Percentiles rank a stretch among this genome's conserved stretches.
phyloP scores from a whole-genome alignment of 2,888 invertebrate species.

The Smittia aterrima region DNA sequence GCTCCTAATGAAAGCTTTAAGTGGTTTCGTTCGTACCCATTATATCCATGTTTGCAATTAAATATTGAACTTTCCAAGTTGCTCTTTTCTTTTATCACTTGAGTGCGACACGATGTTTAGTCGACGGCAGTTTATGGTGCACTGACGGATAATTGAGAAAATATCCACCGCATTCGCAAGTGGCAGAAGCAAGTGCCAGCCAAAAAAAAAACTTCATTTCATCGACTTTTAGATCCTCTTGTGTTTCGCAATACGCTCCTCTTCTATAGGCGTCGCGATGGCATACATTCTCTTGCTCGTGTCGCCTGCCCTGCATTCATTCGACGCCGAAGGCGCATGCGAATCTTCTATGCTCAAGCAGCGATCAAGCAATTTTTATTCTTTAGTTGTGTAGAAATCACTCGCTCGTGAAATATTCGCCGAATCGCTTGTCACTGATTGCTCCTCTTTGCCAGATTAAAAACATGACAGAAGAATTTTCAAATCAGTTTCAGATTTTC shows the following conservation, averaged over 20 bases:
- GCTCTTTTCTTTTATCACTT: too few relatives aligned
- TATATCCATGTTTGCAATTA: not conserved
- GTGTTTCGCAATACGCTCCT: not conserved
- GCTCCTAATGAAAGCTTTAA: not conserved
- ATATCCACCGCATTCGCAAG: not conserved
- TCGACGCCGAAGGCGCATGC: not conserved
- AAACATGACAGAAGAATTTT: too few relatives aligned
- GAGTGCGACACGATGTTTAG: not conserved
- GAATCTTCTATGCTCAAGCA: not conserved
- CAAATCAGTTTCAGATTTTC: too few relatives aligned
- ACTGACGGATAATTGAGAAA: not conserved
- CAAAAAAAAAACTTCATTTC: not conserved
- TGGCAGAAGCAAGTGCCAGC: not conserved
- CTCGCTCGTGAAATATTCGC: too few relatives aligned
- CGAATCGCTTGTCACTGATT: too few relatives aligned
- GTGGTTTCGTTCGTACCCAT: not conserved
- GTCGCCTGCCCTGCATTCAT: not conserved
- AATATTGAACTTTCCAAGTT: too few relatives aligned
- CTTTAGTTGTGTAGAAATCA: too few relatives aligned
- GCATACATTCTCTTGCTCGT: not conserved
- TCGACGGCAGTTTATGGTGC: not conserved
- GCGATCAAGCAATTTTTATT: not conserved
- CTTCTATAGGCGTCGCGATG: not conserved
- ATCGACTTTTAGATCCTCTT: not conserved
- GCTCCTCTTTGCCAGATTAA: too few relatives aligned